Base-by-base conservation (phyloP, 2,113 vertebrate species). In the Nothobranchius kuhntae region DNA sequence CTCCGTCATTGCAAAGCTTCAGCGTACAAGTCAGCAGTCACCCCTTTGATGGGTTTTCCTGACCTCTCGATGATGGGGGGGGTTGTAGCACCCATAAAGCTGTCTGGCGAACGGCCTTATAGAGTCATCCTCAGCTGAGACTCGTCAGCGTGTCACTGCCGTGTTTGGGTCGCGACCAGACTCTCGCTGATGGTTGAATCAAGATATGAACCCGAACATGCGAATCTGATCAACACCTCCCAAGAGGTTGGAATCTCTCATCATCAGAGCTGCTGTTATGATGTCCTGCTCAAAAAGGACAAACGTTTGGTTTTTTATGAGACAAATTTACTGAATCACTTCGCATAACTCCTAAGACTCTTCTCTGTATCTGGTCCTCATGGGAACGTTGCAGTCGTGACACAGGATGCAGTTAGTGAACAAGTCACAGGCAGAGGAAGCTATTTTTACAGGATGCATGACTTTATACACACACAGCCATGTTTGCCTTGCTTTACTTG, bases 81-180 rank as follows among this genome's bases (percentile, higher is more conserved):
- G 81, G 65, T 75, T 65, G 70, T 82, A 57, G 70, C 65, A 7
- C 56, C 21, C 70, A 67, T 86, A 75, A 89, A 89, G 65, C 74
- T 73, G 82, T 61, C 82, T 50, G 47, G 26, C 47, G 46, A 65
- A 36, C 73, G 35, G 54, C 89, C 89, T 89, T 90, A 82, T 89
- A 87, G 84, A 85, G 89, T 75, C 52, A 75, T 86, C 78, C 60
- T 68, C 8, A 0, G 38, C 76, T 73, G 65, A 87, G 71, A 73
- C 59, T 66, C 24, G 36, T 66, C 77, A 66, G 77, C 62, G 53
- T 53, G 65, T 63, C 57, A 6, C 70, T 66, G 59, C 84, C 86
- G 83, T 85, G 80, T 90, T 88, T 90, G 90, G 85, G 57, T 75
- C 63, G 42, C 9, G 64, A 30, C 60, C 61, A 81, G 76, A 70